Evolutionary conservation across 2,888 invertebrate genomes (phyloP).

Genomic region (Leptopilina syphax): DNA sequence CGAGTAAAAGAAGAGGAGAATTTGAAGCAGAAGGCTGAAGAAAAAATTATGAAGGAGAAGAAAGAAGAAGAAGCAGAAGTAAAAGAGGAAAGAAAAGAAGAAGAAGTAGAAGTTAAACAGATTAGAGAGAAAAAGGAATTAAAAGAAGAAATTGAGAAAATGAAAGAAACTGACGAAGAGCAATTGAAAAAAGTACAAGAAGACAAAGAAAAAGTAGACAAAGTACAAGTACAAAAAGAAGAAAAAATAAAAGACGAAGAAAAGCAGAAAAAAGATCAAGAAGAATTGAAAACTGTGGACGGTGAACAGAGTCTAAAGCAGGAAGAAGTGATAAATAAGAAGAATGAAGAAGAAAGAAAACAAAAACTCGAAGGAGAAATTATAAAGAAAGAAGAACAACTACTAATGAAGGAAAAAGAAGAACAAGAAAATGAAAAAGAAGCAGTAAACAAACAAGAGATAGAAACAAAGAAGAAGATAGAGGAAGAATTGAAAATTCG

Average conservation of each 20-base stretch:
- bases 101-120: constrained; percentile 64
- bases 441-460: constrained; percentile 65
- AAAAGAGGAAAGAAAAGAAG: constrained; percentile 38
- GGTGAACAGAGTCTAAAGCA: not conserved
- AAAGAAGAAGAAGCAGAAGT: constrained; percentile 31
- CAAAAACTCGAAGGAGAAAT: no score
- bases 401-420: constrained; percentile 41
- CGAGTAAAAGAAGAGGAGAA: constrained; percentile 71
- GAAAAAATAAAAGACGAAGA: constrained; percentile 15
- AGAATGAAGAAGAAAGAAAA: no score
- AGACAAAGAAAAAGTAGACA: not conserved
- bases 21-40: constrained; percentile 48
- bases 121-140: constrained; percentile 30
- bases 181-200: not conserved
- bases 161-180: not conserved
- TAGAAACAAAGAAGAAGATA: constrained; percentile 61
- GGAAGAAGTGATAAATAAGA: constrained; percentile 13
- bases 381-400: constrained; percentile 48
- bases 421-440: constrained; percentile 46
- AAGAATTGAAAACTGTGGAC: constrained; percentile 50
- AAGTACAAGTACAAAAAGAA: not conserved
- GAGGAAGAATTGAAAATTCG: constrained; percentile 64
- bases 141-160: constrained; percentile 18
- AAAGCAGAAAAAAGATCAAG: constrained; percentile 62
- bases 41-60: constrained; percentile 48